These are phyloP conservation scores for Catonia carolina DNA, from an alignment of 2,888 invertebrate species.

Conservation along the genomic window DNA sequence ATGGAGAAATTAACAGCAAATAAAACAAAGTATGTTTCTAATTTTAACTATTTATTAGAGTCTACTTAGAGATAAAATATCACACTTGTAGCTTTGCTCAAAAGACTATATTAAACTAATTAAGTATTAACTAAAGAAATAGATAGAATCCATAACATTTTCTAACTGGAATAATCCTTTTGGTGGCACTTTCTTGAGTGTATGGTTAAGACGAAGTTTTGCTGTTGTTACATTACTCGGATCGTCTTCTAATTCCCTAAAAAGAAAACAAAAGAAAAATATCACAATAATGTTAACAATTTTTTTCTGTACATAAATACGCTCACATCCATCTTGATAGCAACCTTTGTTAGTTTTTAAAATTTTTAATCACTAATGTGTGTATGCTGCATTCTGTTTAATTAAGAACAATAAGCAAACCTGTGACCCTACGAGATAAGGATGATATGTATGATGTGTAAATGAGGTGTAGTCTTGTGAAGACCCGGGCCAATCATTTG, in stretches of 20 bases:
- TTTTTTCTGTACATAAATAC: not conserved
- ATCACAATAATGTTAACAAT: slow-evolving; percentile 8
- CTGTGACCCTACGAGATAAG: too few relatives aligned
- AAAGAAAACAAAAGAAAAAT: slow-evolving; percentile 29
- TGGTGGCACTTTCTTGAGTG: slow-evolving; percentile 57
- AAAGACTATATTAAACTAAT: not conserved
- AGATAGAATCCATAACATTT: slow-evolving; percentile 67
- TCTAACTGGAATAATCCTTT: slow-evolving; percentile 72
- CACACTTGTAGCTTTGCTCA: too few relatives aligned
- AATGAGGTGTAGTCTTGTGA: too few relatives aligned
- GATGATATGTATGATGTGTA: too few relatives aligned
- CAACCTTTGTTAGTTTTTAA: not conserved
- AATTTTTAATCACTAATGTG: too few relatives aligned
- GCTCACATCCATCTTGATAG: not conserved
- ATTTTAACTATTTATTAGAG: too few relatives aligned
- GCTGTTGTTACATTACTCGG: slow-evolving; percentile 45
- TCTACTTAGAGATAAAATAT: too few relatives aligned
- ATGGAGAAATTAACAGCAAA: too few relatives aligned
- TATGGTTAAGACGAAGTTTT: slow-evolving; percentile 55
- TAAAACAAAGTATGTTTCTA: too few relatives aligned
- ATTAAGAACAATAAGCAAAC: too few relatives aligned
- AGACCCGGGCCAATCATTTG: too few relatives aligned
- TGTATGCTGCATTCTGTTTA: too few relatives aligned
- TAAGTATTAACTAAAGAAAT: slow-evolving; percentile 70
- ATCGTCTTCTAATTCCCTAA: slow-evolving; percentile 42